Evolutionary conservation across 2,888 invertebrate species (phyloP).

Genomic region (Crematogaster levior): DNA sequence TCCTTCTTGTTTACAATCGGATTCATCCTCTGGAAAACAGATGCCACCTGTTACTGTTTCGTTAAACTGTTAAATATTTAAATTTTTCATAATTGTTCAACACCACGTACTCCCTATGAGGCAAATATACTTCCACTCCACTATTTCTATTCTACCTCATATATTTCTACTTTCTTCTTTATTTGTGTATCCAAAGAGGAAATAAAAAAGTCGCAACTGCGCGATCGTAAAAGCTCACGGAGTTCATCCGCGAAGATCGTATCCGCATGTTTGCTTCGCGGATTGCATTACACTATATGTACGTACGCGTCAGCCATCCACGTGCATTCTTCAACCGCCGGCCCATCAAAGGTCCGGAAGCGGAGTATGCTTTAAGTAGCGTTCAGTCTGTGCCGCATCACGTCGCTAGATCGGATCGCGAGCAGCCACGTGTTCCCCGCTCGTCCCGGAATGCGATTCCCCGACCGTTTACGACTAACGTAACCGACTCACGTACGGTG

Average conservation of each 20-base stretch:
- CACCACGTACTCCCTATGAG: not conserved
- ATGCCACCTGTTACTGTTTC: not conserved
- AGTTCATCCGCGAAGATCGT: conserved; percentile 51
- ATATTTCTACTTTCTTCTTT: not conserved
- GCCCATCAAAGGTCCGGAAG: conserved; percentile 36
- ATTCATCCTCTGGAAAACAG: not conserved
- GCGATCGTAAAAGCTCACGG: conserved; percentile 56
- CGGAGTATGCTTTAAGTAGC: conserved; percentile 66
- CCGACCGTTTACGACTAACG: conserved; percentile 73
- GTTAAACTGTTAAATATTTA: not conserved
- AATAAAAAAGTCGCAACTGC: conserved; percentile 44
- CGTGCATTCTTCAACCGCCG: conserved; percentile 52
- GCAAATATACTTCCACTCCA: not conserved
- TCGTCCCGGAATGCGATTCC: conserved; percentile 66
- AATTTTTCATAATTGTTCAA: conserved; percentile 7
- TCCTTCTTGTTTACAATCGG: not conserved
- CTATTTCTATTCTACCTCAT: conserved; percentile 8
- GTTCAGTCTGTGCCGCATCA: conserved; percentile 58
- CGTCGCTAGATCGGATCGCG: conserved; percentile 68
- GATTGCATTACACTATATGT: not conserved
- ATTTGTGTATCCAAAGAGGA: conserved; percentile 14
- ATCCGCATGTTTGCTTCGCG: conserved; percentile 57
- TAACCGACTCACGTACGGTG: conserved; percentile 76
- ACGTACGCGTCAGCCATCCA: conserved; percentile 28
- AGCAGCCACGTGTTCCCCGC: conserved; percentile 34